Evolutionary conservation across 2,113 vertebrate genomes (phyloP).

Genomic region (Dipodomys stephensi): DNA sequence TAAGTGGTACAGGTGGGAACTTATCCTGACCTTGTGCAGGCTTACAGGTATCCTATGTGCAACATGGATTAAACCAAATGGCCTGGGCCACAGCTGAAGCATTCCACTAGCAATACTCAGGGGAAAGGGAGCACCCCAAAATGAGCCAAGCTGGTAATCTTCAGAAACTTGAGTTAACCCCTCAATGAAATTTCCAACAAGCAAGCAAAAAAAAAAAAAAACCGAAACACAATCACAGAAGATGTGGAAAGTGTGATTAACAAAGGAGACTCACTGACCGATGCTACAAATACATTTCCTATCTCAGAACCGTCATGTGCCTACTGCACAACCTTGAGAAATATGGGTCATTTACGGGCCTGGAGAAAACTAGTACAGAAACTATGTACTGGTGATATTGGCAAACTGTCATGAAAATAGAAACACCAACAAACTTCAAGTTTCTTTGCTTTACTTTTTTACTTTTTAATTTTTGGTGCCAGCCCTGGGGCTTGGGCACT

Average conservation of each 20-base stretch:
- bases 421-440: not conserved
- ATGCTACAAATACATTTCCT: not conserved
- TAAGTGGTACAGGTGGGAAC: not conserved
- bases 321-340: not conserved
- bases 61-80: not conserved
- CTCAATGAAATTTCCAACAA: not conserved
- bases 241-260: not conserved
- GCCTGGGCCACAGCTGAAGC: no score
- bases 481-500: no score
- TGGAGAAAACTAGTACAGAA: not conserved
- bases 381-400: not conserved
- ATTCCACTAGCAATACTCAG: not conserved
- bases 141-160: not conserved
- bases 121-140: not conserved
- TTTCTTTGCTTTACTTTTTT: no score
- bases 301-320: not conserved
- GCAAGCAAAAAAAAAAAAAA: not conserved
- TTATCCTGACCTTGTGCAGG: not conserved
- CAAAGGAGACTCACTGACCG: not conserved
- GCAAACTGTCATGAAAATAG: not conserved
- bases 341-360: not conserved
- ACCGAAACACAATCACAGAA: not conserved
- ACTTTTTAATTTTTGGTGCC: not conserved
- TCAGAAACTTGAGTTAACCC: not conserved
- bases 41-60: not conserved